Conservation (phyloP, 2,113 vertebrate genomes). For the Gnathonemus echidnorhynchus region DNA sequence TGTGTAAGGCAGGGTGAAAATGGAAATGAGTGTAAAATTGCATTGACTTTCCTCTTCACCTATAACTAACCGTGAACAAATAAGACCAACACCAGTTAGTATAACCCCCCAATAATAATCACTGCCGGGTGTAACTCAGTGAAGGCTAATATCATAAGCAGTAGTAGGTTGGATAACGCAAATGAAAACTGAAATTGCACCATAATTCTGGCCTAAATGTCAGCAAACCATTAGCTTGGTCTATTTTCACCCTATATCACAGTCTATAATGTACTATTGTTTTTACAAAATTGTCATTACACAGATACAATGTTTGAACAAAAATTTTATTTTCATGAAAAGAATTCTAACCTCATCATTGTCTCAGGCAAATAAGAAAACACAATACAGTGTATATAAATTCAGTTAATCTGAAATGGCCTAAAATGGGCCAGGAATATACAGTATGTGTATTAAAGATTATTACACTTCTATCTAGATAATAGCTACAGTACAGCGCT, state of each 20-base stretch:
- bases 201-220: neutral
- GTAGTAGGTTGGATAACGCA: neutral
- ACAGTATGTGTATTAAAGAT: neutral
- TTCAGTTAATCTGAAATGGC: neutral
- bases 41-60: neutral
- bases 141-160: neutral
- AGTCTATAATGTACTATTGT: neutral
- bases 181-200: neutral
- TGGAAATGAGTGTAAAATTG: neutral
- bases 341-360: neutral
- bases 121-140: neutral
- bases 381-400: neutral
- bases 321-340: neutral
- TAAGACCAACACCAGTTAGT: neutral
- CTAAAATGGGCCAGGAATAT: neutral
- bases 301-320: neutral
- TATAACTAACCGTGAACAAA: neutral
- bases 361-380: neutral
- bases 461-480: neutral
- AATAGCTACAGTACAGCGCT: neutral
- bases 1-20: neutral
- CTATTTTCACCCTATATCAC: neutral
- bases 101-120: neutral
- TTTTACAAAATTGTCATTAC: neutral
- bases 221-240: neutral